A percentile compares a stretch with the other conserved stretches of the same genome.
Conservation (phyloP, 2,797 vertebrate species). For the Gallirallus australis region DNA sequence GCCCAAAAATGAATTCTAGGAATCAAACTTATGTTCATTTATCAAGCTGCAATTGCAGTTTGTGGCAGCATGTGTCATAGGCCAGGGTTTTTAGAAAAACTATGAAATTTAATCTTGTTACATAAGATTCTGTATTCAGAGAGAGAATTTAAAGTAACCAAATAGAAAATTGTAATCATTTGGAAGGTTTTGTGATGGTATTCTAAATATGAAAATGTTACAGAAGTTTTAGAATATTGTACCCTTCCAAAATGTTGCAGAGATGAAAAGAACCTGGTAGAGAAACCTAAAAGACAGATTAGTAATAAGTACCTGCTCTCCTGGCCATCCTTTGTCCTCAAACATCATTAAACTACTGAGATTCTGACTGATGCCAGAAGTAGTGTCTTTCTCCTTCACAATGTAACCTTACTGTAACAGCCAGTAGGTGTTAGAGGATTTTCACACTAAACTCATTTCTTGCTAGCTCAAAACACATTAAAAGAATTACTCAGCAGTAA, state of each 20-base stretch:
- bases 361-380: neutral
- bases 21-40: neutral
- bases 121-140: neutral
- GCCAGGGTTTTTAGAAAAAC: neutral
- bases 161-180: neutral
- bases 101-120: neutral
- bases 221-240: neutral
- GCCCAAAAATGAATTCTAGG: neutral
- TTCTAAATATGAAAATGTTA: neutral
- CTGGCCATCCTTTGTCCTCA: neutral
- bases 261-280: neutral
- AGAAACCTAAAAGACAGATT: neutral
- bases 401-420: neutral
- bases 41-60: neutral
- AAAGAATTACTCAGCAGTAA: neutral
- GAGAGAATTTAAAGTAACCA: neutral
- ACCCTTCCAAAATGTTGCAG: neutral
- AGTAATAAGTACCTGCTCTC: neutral
- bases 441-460: neutral
- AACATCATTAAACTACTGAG: neutral
- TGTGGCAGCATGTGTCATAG: neutral
- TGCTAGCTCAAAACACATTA: neutral
- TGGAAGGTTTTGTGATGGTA: rapidly evolving
- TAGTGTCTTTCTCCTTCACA: neutral
- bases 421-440: neutral